These are phyloP conservation scores for Hydrophis major DNA, from an alignment of 2,797 vertebrate genomes.

Conservation along the genomic window DNA sequence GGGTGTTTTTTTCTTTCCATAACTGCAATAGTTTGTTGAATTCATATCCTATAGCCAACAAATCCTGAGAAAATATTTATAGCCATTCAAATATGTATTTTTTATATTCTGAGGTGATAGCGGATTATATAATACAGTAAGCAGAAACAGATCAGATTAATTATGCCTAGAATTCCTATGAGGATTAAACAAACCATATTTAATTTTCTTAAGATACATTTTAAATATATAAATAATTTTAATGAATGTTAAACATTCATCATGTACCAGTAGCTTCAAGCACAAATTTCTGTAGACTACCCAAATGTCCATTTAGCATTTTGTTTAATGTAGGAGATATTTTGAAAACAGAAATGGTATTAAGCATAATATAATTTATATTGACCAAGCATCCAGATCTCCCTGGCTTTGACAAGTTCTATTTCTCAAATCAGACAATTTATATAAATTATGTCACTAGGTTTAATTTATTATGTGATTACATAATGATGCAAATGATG, in stretches of 20 bases:
- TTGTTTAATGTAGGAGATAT: neutral
- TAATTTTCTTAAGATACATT: neutral
- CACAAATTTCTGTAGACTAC: neutral
- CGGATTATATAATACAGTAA: constrained; percentile 20
- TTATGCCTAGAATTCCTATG: neutral
- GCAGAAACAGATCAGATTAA: neutral
- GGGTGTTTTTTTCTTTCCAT: constrained; percentile 51
- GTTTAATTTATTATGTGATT: neutral
- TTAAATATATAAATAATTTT: neutral
- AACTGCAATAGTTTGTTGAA: constrained; percentile 63
- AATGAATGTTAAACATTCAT: neutral
- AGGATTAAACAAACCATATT: neutral
- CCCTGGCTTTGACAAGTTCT: neutral
- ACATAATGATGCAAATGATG: neutral
- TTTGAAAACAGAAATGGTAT: neutral
- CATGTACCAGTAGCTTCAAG: neutral
- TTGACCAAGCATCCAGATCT: neutral
- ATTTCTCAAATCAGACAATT: neutral
- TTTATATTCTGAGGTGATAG: constrained; percentile 1
- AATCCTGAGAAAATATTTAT: neutral
- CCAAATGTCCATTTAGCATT: neutral
- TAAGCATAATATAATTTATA: neutral
- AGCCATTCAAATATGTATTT: constrained; percentile 25
- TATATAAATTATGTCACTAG: neutral
- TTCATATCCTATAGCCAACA: constrained; percentile 44